Percentiles rank a stretch among this genome's conserved stretches.
phyloP scores from a whole-genome alignment of 2,113 vertebrate species.

The Vulpes vulpes region DNA sequence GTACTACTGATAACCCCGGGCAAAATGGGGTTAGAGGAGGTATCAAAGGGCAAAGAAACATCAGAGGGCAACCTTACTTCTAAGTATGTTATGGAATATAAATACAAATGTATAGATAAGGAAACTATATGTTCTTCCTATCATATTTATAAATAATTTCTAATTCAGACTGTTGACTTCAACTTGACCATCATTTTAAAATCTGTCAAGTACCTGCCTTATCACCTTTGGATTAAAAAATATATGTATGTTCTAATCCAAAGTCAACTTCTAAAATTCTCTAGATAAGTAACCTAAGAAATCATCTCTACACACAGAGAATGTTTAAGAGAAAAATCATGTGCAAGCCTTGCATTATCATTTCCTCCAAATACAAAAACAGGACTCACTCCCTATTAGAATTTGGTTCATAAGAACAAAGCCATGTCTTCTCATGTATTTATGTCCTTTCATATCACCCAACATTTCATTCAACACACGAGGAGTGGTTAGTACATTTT shows the following conservation, averaged over 20 bases:
- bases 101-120: not conserved
- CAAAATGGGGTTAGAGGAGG: not conserved
- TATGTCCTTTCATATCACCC: not conserved
- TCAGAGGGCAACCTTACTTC: not conserved
- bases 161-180: not conserved
- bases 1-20: not conserved
- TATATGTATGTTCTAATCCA: not conserved
- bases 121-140: not conserved
- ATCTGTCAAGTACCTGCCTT: not conserved
- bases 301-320: not conserved
- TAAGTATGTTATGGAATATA: not conserved
- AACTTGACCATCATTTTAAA: constrained; percentile 48
- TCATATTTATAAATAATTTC: constrained; percentile 1
- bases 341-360: not conserved
- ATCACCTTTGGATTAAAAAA: constrained; percentile 24
- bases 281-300: constrained; percentile 36
- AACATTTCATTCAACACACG: not conserved
- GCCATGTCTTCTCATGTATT: not conserved
- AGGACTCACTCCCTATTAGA: not conserved
- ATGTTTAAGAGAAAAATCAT: constrained; percentile 37
- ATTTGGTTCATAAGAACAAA: constrained; percentile 2
- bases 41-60: not conserved
- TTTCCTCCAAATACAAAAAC: not conserved
- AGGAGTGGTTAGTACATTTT: not conserved
- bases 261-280: constrained; percentile 29